Conservation (phyloP, 2,797 vertebrate species). For the Rhabdomys pumilio region DNA sequence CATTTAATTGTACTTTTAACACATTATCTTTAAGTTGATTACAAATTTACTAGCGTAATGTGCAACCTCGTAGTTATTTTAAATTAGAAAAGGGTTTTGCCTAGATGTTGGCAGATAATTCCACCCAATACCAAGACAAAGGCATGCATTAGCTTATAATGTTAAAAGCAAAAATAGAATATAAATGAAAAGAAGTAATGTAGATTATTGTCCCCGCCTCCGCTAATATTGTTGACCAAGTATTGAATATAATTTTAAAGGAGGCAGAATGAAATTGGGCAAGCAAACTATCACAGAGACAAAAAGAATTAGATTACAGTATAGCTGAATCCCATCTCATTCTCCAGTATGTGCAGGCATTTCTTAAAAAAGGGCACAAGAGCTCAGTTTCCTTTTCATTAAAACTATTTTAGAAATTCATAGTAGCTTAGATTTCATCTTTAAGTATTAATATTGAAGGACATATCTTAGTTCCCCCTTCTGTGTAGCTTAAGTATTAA, state of each 20-base stretch:
- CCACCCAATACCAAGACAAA: slow-evolving; percentile 86
- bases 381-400: slow-evolving; percentile 46
- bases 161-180: slow-evolving; percentile 85
- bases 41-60: slow-evolving; percentile 76
- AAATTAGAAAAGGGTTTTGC: slow-evolving; percentile 87
- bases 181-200: slow-evolving; percentile 57
- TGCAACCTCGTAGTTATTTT: slow-evolving; percentile 81
- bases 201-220: slow-evolving; percentile 23
- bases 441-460: slow-evolving; percentile 51
- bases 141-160: slow-evolving; percentile 88
- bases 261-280: slow-evolving; percentile 7
- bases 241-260: slow-evolving; percentile 36
- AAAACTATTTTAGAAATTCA: slow-evolving; percentile 62
- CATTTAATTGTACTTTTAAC: slow-evolving; percentile 84
- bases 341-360: slow-evolving; percentile 62
- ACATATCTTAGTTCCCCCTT: slow-evolving; percentile 26
- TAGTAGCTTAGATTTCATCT: slow-evolving; percentile 17
- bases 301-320: slow-evolving; percentile 54
- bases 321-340: slow-evolving; percentile 23
- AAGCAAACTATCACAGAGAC: slow-evolving; percentile 50
- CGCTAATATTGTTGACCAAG: slow-evolving; percentile 46
- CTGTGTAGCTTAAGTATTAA: slow-evolving; percentile 29
- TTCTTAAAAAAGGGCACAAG: slow-evolving; percentile 54
- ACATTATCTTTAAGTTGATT: slow-evolving; percentile 82
- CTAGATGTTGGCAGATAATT: slow-evolving; percentile 86